These are phyloP conservation scores for Melieria picta DNA, from an alignment of 2,888 invertebrate genomes.

Conservation along the genomic window DNA sequence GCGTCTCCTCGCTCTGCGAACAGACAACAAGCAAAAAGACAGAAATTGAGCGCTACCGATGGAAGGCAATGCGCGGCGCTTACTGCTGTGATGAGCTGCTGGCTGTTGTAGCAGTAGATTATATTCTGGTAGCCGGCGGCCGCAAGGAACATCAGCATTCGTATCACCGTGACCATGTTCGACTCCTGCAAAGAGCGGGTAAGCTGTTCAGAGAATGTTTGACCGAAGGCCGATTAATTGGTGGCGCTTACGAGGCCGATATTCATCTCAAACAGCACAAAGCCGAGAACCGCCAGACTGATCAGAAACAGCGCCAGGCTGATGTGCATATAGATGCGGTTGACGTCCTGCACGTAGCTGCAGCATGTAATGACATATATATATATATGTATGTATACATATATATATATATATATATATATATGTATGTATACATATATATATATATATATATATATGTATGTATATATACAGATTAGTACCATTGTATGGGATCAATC, in stretches of 20 bases:
- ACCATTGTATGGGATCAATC: no score
- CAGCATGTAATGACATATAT: not conserved
- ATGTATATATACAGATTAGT: no score
- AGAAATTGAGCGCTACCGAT: no score
- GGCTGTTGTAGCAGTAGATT: slow-evolving; percentile 58
- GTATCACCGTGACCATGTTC: slow-evolving; percentile 45
- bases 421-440: no score
- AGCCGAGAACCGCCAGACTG: slow-evolving; percentile 9
- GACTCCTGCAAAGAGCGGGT: slow-evolving; percentile 41
- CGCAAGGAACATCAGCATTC: slow-evolving; percentile 56
- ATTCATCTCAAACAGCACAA: slow-evolving; percentile 16
- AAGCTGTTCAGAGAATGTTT: not conserved
- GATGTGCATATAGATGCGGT: slow-evolving; percentile 8
- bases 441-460: no score
- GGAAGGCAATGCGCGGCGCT: no score
- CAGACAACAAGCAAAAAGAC: not conserved
- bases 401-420: no score
- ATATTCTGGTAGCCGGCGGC: slow-evolving; percentile 54
- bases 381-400: no score
- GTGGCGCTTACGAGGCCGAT: slow-evolving; percentile 6
- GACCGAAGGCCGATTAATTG: no score
- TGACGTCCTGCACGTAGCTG: slow-evolving; percentile 5
- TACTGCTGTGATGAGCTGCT: slow-evolving; percentile 42
- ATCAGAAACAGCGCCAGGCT: slow-evolving; percentile 9
- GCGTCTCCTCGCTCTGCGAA: slow-evolving; percentile 50